A percentile compares a stretch with the other conserved stretches of the same genome.
Conservation (phyloP, 1,140 invertebrate species). For the Melanaphis sacchari region DNA sequence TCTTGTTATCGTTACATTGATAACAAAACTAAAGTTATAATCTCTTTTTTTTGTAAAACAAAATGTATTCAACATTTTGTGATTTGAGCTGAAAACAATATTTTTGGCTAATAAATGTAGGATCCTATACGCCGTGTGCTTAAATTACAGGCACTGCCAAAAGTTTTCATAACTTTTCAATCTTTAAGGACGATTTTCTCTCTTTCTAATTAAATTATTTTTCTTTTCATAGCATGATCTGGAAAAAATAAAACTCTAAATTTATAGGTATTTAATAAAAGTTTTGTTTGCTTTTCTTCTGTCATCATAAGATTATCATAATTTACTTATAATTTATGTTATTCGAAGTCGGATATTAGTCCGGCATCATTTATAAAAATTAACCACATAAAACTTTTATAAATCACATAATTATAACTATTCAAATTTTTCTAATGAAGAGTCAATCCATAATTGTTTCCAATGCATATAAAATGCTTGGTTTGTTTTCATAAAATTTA, state of each 20-base stretch:
- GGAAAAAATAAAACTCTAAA: background rate
- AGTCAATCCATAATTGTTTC: background rate
- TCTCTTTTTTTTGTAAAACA: background rate
- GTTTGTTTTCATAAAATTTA: background rate
- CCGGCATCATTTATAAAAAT: background rate
- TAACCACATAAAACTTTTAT: background rate
- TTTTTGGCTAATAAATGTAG: background rate
- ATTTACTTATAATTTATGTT: background rate
- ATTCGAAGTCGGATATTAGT: background rate
- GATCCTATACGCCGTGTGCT: background rate
- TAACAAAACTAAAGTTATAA: background rate
- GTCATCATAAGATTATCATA: background rate
- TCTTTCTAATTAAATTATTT: slow-evolving; percentile 10
- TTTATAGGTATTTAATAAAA: slow-evolving; percentile 17
- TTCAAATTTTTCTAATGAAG: background rate
- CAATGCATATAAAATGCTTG: background rate
- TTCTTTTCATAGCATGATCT: background rate
- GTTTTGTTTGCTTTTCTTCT: background rate
- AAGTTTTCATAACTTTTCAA: background rate
- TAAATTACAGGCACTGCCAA: background rate
- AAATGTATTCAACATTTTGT: background rate
- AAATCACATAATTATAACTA: slow-evolving; percentile 1
- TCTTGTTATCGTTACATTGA: background rate
- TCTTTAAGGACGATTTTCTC: background rate
- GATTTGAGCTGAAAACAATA: background rate